A percentile compares a stretch with the other conserved stretches of the same genome.
These are phyloP conservation scores for Cheilosia vulpina DNA, from an alignment of 2,888 invertebrate genomes.

Conservation along the genomic window DNA sequence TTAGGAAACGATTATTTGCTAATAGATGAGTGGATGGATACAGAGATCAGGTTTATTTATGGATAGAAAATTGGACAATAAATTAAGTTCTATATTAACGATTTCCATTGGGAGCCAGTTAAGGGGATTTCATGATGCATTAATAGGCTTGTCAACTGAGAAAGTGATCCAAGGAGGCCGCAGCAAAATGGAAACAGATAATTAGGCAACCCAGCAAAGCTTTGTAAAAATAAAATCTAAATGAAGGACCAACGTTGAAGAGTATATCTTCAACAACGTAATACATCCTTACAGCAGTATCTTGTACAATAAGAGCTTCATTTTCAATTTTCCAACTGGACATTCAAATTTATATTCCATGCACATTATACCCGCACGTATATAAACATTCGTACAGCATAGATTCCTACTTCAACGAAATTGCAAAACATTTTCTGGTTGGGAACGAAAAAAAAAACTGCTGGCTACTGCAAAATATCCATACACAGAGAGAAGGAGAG, in stretches of 20 bases:
- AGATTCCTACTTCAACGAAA: conserved; percentile 42
- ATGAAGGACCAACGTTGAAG: no score
- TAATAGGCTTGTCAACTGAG: no score
- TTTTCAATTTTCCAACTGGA: conserved; percentile 38
- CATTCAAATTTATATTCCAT: conserved; percentile 70
- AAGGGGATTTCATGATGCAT: no score
- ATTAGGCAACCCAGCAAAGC: no score
- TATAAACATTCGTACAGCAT: conserved; percentile 26
- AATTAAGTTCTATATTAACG: background rate
- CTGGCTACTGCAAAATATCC: conserved; percentile 34
- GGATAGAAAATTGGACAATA: background rate
- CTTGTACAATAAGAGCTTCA: conserved; percentile 27
- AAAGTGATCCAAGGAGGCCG: no score
- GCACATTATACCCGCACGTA: conserved; percentile 51
- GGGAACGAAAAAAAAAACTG: background rate
- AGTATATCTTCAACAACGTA: no score
- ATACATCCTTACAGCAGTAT: no score
- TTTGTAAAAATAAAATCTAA: no score
- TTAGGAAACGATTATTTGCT: conserved; percentile 65
- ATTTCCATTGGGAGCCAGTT: conserved; percentile 14
- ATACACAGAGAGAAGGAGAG: background rate
- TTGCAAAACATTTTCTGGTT: conserved; percentile 44
- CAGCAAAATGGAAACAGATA: no score
- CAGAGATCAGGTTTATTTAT: conserved; percentile 7
- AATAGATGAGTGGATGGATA: conserved; percentile 40